phyloP scores from a whole-genome alignment of 2,797 vertebrate species.

The Cercopithecus diana region DNA sequence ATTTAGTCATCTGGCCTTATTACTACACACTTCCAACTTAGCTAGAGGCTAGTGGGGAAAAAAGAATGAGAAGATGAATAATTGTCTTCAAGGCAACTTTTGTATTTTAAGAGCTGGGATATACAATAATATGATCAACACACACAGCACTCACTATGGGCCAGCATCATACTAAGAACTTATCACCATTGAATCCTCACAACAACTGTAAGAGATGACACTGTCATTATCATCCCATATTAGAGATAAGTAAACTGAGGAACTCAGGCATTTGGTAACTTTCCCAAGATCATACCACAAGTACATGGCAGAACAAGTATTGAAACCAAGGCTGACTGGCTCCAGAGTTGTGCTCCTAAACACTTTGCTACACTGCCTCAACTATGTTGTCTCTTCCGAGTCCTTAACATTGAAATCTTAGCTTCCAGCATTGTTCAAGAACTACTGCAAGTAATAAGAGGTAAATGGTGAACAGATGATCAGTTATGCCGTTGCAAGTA shows the following conservation, averaged over 20 bases:
- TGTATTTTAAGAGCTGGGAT: not conserved
- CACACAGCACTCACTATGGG: not conserved
- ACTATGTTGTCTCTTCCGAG: not conserved
- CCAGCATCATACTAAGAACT: not conserved
- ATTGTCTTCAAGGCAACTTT: not conserved
- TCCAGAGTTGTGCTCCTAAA: not conserved
- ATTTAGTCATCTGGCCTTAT: not conserved
- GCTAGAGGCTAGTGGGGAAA: not conserved
- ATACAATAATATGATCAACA: not conserved
- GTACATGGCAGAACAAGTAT: not conserved
- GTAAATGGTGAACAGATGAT: not conserved
- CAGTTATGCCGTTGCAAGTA: not conserved
- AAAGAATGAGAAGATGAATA: not conserved
- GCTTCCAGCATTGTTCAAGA: not conserved
- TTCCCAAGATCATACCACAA: not conserved
- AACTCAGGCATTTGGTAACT: not conserved
- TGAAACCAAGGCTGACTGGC: not conserved
- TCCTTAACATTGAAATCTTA: not conserved
- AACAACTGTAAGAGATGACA: not conserved
- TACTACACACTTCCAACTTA: not conserved
- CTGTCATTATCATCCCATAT: not conserved
- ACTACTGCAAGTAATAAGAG: not conserved
- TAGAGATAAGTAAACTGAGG: slow-evolving; percentile 8
- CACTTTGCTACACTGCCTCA: not conserved
- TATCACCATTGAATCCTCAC: not conserved